Evolutionary conservation across 2,797 vertebrate genomes (phyloP), one percentile per base, ranked within the genome.

Genomic region (Lophotriccus pileatus): DNA sequence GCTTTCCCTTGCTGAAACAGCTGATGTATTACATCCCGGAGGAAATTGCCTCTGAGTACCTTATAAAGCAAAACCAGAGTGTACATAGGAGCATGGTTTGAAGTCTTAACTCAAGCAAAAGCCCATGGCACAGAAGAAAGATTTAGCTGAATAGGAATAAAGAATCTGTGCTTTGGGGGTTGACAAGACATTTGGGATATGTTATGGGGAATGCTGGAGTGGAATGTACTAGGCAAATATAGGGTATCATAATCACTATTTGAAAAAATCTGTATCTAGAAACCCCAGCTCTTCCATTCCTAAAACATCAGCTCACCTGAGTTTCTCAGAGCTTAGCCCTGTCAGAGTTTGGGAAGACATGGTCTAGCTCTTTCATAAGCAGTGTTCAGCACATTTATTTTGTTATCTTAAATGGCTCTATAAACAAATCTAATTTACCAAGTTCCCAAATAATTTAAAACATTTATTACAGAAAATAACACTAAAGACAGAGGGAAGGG

Each of bases 91-190:
- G 20, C 21, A 50, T 41, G 50, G 53, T 72, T 82, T 80, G 74
- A 77, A 92, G 81, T 62, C 78, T 49, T 83, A 93, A 94, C 81
- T 93, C 72, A 80, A 84, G 78, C 37, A 75, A 91, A 94, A 87
- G 20, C 24, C 21, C 36, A 43, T 83, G 68, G n/a, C 44, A 63
- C 78, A 21, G 37, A 52, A 73, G 63, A 88, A 90, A 84, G 75
- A 80, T 90, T 90, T 83, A 90, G 9, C 22, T 53, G 36, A 58
- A 77, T 6, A 56, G 4, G 30, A 87, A 49, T 76, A 87, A 84
- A 82, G 34, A 85, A 83, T 77, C 18, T 58, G 41, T 52, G 56
- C 37, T 94, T 85, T 77, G 55, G 74, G 79, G 8, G 19, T 24
- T 84, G 53, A 27, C 1, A 14, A 82, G 41, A 46, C 20, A 19